phyloP scores from a whole-genome alignment of 2,113 vertebrate species.

The Cacatua alba region DNA sequence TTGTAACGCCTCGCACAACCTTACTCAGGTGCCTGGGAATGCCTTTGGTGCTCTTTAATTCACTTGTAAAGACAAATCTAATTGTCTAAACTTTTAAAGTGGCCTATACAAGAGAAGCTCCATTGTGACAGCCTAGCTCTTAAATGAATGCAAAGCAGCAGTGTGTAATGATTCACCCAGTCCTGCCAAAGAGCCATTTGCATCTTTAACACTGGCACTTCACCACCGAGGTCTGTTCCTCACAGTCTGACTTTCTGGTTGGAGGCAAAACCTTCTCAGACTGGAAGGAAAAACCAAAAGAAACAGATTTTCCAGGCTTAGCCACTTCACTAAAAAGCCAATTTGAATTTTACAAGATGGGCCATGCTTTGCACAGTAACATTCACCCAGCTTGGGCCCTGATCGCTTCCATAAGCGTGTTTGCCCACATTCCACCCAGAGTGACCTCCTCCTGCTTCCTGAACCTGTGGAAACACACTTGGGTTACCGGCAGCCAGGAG shows the following conservation, averaged over 20 bases:
- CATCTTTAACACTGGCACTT: neutral
- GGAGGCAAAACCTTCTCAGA: neutral
- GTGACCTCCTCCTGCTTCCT: neutral
- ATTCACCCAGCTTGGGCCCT: neutral
- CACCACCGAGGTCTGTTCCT: neutral
- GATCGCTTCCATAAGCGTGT: neutral
- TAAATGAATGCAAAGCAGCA: neutral
- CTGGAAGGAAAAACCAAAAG: neutral
- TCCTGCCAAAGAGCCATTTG: neutral
- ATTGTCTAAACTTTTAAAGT: neutral
- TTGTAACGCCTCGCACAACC: neutral
- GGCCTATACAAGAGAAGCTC: neutral
- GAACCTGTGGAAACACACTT: neutral
- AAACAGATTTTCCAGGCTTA: neutral
- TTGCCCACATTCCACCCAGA: neutral
- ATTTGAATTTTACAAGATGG: neutral
- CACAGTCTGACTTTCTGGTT: neutral
- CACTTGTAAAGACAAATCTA: neutral
- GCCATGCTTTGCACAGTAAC: neutral
- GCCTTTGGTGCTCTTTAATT: neutral
- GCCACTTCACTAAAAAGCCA: neutral
- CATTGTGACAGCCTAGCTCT: neutral
- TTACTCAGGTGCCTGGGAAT: neutral
- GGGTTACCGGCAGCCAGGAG: neutral
- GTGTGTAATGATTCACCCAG: neutral